Base-by-base conservation (phyloP, 1,140 invertebrate genomes). In the Acromyrmex charruanus region DNA sequence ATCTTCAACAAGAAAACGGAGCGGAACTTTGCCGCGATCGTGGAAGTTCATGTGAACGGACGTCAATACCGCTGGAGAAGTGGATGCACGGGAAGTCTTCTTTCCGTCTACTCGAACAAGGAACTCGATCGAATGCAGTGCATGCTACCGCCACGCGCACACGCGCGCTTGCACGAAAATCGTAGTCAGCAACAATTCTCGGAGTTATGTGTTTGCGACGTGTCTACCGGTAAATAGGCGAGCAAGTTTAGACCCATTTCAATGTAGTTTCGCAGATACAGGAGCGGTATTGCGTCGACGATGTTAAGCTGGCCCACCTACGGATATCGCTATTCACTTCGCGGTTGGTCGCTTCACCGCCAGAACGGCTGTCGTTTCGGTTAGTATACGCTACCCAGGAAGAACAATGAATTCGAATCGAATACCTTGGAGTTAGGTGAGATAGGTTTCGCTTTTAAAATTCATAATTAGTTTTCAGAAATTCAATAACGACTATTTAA, bases 171-270 rank as follows among this genome's bases (percentile, higher is more conserved):
- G 63, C 49, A 53, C 53, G 68, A n/a, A 44, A 61, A 61, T 71
- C 63, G 25, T 55, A 39, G 28, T 28, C 25, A 18, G 39, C 18
- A 71, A 72, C 59, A 66, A 51, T 25, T 35, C 4, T 9, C 31
- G 21, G 80, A 84, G 80, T 84, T 84, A 84, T 74, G 44, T 75
- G 69, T 84, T 84, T 75, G 80, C 69, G 69, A 84, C 80, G 69
- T 75, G 80, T 84, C 69, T 82, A 59, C 68, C 53, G 55, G 39
- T 58, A 74, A 81, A 81, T 49, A 61, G 55, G 39, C 80, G 68
- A 58, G 68, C 66, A 66, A 82, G 68, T 82, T 74, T 28, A 61
- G 25, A 51, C 14, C 58, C 25, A 58, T 58, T 55, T 69, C 21
- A 35, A 58, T 55, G 65, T 49, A 79, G 61, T 77, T 75, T 79